Evolutionary conservation across 2,888 invertebrate genomes (phyloP).

Genomic region (Epinotia brunnichana): DNA sequence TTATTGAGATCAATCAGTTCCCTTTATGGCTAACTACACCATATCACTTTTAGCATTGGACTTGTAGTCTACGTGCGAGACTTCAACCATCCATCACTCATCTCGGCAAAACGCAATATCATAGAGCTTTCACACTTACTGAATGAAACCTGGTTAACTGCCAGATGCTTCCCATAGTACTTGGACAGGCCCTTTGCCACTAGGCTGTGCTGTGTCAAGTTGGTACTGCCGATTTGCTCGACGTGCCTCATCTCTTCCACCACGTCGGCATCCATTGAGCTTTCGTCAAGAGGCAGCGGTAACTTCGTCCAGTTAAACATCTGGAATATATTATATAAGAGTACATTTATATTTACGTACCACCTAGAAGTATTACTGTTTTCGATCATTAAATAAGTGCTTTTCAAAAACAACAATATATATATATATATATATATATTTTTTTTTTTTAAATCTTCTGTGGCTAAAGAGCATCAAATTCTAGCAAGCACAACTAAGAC

Average conservation of each 20-base stretch:
- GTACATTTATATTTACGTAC: not conserved
- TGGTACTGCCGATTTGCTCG: constrained; percentile 59
- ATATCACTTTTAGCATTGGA: not conserved
- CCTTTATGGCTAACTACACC: not conserved
- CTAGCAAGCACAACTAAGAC: not conserved
- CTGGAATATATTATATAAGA: not conserved
- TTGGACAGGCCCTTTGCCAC: constrained; percentile 88
- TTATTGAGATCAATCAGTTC: not conserved
- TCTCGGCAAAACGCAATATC: too few relatives aligned
- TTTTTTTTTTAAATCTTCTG: not conserved
- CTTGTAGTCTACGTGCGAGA: too few relatives aligned
- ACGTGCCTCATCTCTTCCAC: constrained; percentile 80
- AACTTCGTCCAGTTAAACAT: constrained; percentile 4
- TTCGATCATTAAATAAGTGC: too few relatives aligned
- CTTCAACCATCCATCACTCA: too few relatives aligned
- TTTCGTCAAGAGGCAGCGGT: constrained; percentile 65
- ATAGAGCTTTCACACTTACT: constrained; percentile 56
- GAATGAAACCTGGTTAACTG: constrained; percentile 90
- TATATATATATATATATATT: too few relatives aligned
- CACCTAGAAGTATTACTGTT: not conserved
- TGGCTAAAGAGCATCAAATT: not conserved
- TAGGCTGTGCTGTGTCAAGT: constrained; percentile 76
- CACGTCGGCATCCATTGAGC: constrained; percentile 83
- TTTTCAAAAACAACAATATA: too few relatives aligned
- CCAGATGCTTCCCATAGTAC: constrained; percentile 88